Conservation (phyloP, 2,797 vertebrate species). For the Channallabes apus region DNA sequence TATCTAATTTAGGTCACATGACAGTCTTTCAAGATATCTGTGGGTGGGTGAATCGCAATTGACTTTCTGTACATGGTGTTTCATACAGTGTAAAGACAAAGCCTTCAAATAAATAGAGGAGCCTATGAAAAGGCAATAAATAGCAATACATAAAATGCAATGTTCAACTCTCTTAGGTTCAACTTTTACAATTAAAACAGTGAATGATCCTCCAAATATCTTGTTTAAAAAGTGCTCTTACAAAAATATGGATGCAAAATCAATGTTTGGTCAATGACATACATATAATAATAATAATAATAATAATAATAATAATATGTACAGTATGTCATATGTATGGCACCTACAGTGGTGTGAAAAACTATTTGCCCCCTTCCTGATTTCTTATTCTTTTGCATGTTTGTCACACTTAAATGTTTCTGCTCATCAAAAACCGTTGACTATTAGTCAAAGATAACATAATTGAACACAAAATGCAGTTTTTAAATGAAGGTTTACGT, state of each 20-base stretch:
- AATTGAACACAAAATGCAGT: no score
- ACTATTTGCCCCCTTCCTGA: no score
- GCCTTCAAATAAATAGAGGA: not conserved
- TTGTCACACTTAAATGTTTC: no score
- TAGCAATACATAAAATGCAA: not conserved
- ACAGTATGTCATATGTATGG: no score
- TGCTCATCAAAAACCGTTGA: no score
- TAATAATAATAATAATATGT: no score
- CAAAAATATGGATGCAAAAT: not conserved
- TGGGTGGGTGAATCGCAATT: not conserved
- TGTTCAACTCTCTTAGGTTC: not conserved
- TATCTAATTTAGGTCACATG: not conserved
- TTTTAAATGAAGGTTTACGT: no score
- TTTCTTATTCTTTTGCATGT: no score
- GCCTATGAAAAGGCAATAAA: not conserved
- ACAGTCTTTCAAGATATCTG: not conserved
- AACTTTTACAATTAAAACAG: not conserved
- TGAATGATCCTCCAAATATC: not conserved
- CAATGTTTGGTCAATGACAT: not conserved
- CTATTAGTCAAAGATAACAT: no score
- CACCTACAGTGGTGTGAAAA: no score
- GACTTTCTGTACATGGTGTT: not conserved
- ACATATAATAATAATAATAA: no score
- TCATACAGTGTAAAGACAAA: not conserved
- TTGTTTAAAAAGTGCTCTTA: not conserved